Percentiles rank a stretch among this genome's conserved stretches.
phyloP scores from a whole-genome alignment of 2,888 invertebrate genomes.

The Lymantria dispar region DNA sequence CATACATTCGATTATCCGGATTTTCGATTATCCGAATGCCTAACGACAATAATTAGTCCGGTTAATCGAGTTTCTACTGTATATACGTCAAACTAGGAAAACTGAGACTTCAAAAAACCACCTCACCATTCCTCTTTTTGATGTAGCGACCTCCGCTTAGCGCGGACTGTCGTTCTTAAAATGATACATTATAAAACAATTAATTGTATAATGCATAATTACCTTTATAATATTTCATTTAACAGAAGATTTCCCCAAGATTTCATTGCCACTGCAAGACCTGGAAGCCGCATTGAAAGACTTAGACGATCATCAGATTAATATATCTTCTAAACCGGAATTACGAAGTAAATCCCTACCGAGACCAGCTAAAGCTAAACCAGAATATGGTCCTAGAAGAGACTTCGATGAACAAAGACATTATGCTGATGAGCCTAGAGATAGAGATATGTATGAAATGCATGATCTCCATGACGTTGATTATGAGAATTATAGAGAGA shows the following conservation, averaged over 20 bases:
- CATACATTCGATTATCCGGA: no score
- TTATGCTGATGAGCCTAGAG: conserved; percentile 62
- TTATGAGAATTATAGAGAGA: conserved; percentile 77
- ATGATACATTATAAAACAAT: neutral
- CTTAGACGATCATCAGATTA: conserved; percentile 62
- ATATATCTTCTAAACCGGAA: conserved; percentile 51
- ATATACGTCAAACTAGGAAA: no score
- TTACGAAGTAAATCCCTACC: conserved; percentile 68
- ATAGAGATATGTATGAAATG: conserved; percentile 72
- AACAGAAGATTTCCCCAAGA: conserved; percentile 70
- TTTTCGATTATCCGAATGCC: no score
- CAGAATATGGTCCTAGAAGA: conserved; percentile 58
- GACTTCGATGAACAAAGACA: conserved; percentile 56
- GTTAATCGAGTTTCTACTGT: no score
- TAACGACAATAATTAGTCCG: no score
- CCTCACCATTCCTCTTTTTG: no score
- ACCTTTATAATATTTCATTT: neutral
- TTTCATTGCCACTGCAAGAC: conserved; percentile 70
- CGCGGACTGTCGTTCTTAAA: no score
- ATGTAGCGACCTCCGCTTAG: no score
- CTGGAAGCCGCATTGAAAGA: conserved; percentile 70
- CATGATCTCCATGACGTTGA: conserved; percentile 71
- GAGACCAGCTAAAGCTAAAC: conserved; percentile 54
- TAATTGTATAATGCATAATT: neutral
- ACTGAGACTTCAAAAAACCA: no score